Conservation (phyloP, 2,797 vertebrate species). For the Aulostomus chinensis region DNA sequence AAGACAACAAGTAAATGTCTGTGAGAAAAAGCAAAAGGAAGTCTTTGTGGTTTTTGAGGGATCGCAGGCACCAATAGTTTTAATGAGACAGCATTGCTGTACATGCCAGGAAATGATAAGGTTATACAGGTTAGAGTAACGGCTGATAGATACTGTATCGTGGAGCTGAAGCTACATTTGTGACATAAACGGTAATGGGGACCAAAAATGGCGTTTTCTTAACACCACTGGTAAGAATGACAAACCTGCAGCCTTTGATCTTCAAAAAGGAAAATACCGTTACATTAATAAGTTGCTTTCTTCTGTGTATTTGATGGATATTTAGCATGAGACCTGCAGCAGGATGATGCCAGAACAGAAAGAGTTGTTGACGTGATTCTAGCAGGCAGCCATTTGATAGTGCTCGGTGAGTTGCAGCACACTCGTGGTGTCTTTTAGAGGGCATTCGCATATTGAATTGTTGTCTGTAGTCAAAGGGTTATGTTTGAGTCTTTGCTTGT, state of each 20-base stretch:
- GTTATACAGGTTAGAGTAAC: constrained; percentile 70
- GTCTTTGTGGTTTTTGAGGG: constrained; percentile 77
- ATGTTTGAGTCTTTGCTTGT: constrained; percentile 35
- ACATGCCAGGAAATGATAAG: constrained; percentile 74
- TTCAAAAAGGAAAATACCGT: background rate
- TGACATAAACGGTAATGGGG: too few species aligned
- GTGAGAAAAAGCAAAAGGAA: constrained; percentile 81
- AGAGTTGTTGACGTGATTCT: constrained; percentile 58
- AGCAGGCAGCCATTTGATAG: constrained; percentile 64
- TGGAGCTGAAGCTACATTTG: too few species aligned
- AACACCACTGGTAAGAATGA: constrained; percentile 57
- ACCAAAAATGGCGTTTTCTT: constrained; percentile 20
- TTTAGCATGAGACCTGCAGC: constrained; percentile 1
- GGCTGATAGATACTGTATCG: constrained; percentile 60
- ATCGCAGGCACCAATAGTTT: constrained; percentile 75
- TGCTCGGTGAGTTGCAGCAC: constrained; percentile 49
- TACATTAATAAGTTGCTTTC: background rate
- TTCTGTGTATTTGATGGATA: constrained; percentile 1
- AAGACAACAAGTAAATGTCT: constrained; percentile 65
- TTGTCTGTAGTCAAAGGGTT: constrained; percentile 60
- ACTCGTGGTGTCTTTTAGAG: constrained; percentile 69
- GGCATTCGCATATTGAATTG: constrained; percentile 71
- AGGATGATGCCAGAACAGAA: constrained; percentile 45
- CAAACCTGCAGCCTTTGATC: constrained; percentile 17
- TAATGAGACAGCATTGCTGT: constrained; percentile 79